Evolutionary conservation across 2,888 invertebrate genomes (phyloP).

Genomic region (Drosophila rubida): DNA sequence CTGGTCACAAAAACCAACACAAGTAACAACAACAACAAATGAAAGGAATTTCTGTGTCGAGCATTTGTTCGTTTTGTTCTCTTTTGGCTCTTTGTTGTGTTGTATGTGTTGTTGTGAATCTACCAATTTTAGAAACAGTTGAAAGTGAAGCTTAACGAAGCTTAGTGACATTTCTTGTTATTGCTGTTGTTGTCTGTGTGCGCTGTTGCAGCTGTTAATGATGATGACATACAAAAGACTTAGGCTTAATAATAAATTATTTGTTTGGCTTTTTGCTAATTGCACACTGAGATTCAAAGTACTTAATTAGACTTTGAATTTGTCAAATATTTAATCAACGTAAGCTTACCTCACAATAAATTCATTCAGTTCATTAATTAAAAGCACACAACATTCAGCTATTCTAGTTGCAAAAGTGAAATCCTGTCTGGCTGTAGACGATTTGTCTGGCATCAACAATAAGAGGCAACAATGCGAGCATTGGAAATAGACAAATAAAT

Average conservation of each 20-base stretch:
- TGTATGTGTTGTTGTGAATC: neutral
- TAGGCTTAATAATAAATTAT: slow-evolving; percentile 18
- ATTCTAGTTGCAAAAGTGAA: neutral
- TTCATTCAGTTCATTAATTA: neutral
- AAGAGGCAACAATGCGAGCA: slow-evolving; percentile 10
- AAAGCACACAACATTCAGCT: too few species aligned
- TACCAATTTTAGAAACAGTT: slow-evolving; percentile 49
- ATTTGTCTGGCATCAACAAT: slow-evolving; percentile 34
- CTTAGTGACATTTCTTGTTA: slow-evolving; percentile 51
- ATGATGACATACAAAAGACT: slow-evolving; percentile 67
- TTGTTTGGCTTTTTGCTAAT: neutral
- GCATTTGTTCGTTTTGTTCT: slow-evolving; percentile 47
- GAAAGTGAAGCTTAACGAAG: slow-evolving; percentile 71
- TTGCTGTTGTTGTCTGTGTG: slow-evolving; percentile 20
- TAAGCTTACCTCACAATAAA: neutral
- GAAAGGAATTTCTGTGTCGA: slow-evolving; percentile 60
- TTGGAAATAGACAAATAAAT: slow-evolving; percentile 33
- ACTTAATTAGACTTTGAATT: neutral
- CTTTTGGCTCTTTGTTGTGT: slow-evolving; percentile 21
- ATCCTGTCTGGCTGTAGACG: slow-evolving; percentile 19
- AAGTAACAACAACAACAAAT: slow-evolving; percentile 30
- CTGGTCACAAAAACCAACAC: slow-evolving; percentile 52
- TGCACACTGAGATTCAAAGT: neutral
- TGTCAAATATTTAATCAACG: neutral
- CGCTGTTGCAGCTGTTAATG: slow-evolving; percentile 41